A percentile compares a stretch with the other conserved stretches of the same genome.
Evolutionary conservation across 2,888 invertebrate genomes (phyloP).

Genomic region (Andrena minutula): DNA sequence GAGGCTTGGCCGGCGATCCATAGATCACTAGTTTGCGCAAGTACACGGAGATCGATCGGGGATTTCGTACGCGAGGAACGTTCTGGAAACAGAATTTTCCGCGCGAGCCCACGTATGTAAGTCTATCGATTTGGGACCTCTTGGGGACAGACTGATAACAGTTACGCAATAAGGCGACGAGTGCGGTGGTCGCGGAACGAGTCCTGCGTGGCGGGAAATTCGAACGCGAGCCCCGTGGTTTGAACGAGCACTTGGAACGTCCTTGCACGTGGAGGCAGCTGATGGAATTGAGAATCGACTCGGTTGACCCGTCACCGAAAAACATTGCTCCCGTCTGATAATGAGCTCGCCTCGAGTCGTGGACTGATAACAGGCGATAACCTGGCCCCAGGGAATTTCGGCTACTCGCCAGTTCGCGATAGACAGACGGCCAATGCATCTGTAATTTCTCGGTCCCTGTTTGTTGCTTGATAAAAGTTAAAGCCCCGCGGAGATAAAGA

Average conservation of each 20-base stretch:
- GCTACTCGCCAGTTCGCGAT: neutral
- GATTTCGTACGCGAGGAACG: neutral
- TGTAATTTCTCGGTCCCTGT: neutral
- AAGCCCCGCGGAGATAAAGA: neutral
- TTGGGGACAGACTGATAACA: neutral
- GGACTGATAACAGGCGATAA: slow-evolving; percentile 38
- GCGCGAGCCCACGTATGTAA: neutral
- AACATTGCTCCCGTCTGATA: neutral
- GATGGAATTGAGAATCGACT: neutral
- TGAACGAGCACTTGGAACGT: neutral
- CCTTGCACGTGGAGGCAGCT: neutral
- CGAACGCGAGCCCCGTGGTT: slow-evolving; percentile 10
- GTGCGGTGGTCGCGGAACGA: neutral
- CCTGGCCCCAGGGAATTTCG: neutral
- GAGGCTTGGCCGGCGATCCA: neutral
- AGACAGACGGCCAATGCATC: neutral
- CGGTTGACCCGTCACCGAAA: neutral
- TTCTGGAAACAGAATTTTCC: too few relatives aligned
- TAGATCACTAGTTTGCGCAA: neutral
- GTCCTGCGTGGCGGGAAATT: slow-evolving; percentile 34
- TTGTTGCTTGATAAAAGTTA: neutral
- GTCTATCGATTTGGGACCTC: accelerated
- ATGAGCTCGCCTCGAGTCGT: neutral
- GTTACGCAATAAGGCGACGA: slow-evolving; percentile 18
- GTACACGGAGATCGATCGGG: neutral